Conservation (phyloP, 2,113 vertebrate genomes). For the Zosterops japonicus region DNA sequence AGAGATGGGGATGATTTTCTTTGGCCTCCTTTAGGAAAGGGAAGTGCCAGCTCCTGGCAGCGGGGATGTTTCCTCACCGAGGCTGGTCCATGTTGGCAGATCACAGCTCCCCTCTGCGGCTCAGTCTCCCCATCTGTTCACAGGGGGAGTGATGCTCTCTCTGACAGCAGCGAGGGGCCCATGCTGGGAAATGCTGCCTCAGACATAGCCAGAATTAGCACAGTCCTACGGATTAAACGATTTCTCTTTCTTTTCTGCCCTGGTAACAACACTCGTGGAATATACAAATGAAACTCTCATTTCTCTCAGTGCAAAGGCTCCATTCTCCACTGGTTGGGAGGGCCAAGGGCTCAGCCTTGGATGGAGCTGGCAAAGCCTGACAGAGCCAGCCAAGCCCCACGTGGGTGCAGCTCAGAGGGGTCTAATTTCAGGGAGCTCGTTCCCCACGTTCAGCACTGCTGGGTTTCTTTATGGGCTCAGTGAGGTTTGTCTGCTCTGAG, state of each 20-base stretch:
- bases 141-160: background rate
- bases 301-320: fast-evolving
- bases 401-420: background rate
- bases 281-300: fast-evolving
- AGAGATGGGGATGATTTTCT: background rate
- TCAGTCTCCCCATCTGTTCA: slow-evolving; percentile 58
- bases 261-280: background rate
- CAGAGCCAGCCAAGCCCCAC: fast-evolving
- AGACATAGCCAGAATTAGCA: background rate
- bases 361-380: background rate
- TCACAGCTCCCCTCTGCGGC: background rate
- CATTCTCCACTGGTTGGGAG: background rate
- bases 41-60: background rate
- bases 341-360: background rate
- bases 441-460: background rate
- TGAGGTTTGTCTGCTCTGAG: background rate
- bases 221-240: background rate
- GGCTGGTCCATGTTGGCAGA: background rate
- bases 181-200: background rate
- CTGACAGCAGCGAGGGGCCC: fast-evolving
- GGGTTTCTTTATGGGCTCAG: background rate
- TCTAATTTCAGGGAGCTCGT: background rate
- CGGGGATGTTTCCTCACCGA: background rate
- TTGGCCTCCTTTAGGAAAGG: background rate
- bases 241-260: background rate